phyloP scores from a whole-genome alignment of 2,113 vertebrate genomes.

The Cochlearius cochlearius region DNA sequence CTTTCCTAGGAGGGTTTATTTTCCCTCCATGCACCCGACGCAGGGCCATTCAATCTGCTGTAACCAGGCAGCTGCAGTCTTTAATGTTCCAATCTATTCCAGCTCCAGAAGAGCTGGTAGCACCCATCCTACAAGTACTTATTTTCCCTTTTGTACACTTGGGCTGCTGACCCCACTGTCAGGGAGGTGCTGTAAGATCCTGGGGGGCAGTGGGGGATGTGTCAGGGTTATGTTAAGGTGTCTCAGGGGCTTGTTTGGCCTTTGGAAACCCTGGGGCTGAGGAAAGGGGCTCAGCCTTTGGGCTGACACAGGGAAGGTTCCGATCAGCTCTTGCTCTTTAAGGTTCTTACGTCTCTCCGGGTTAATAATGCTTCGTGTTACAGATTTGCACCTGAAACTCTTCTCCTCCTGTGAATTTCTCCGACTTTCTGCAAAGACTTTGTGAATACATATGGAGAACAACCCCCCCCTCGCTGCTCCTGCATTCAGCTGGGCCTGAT shows the following conservation, averaged over 20 bases:
- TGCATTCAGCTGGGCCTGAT: neutral
- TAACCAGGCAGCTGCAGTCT: neutral
- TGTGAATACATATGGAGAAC: neutral
- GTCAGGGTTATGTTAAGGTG: neutral
- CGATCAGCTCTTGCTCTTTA: neutral
- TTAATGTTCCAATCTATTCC: neutral
- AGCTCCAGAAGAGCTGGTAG: neutral
- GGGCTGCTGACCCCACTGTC: neutral
- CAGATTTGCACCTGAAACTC: neutral
- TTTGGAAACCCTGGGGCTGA: neutral
- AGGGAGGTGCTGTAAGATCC: neutral
- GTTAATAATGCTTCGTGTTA: neutral
- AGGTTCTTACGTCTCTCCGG: neutral
- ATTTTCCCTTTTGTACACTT: neutral
- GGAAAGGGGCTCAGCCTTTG: neutral
- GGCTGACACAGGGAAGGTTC: neutral
- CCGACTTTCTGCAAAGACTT: neutral
- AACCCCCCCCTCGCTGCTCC: too few species aligned
- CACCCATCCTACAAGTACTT: neutral
- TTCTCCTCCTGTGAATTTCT: neutral
- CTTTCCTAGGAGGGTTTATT: neutral
- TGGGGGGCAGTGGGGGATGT: neutral
- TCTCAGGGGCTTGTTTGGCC: neutral
- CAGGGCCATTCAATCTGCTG: neutral
- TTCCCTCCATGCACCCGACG: accelerated